Conservation (phyloP, 2,797 vertebrate species). For the Pangasius krempfi region DNA sequence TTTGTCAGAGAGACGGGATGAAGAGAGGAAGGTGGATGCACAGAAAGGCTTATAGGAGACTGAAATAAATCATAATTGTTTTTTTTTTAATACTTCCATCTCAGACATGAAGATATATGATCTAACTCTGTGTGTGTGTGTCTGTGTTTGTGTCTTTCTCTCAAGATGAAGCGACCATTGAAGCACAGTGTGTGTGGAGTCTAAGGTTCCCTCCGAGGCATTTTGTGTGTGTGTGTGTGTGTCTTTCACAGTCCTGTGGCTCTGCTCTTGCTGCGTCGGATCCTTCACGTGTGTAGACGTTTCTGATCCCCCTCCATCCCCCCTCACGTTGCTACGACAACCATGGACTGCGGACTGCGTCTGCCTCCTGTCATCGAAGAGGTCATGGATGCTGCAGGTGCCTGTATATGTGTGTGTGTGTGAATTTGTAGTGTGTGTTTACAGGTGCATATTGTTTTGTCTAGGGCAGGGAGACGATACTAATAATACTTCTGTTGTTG, state of each 20-base stretch:
- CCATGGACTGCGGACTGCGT: constrained; percentile 76
- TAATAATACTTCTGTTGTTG: background rate
- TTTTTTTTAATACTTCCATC: background rate
- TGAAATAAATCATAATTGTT: background rate
- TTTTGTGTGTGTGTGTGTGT: constrained; percentile 17
- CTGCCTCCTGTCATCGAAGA: constrained; percentile 80
- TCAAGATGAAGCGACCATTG: constrained; percentile 49
- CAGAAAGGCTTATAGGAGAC: constrained; percentile 13
- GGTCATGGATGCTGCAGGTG: constrained; percentile 74
- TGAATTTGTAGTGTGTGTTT: background rate
- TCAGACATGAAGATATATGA: constrained; percentile 1
- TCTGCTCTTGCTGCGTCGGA: constrained; percentile 47
- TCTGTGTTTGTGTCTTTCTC: constrained; percentile 36
- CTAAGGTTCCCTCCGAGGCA: constrained; percentile 43
- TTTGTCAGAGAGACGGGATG: constrained; percentile 17
- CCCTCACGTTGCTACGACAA: constrained; percentile 48
- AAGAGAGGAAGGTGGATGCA: constrained; percentile 13
- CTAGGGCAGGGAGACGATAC: background rate
- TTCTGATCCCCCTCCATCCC: constrained; percentile 6
- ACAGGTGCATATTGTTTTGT: constrained; percentile 18
- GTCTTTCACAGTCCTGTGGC: constrained; percentile 34
- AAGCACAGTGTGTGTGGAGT: constrained; percentile 49
- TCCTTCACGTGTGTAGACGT: constrained; percentile 42
- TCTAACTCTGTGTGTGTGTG: constrained; percentile 17
- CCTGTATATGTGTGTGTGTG: constrained; percentile 53